A percentile compares a stretch with the other conserved stretches of the same genome.
Evolutionary conservation across 1,140 invertebrate genomes (phyloP).

Genomic region (Papilio xuthus): DNA sequence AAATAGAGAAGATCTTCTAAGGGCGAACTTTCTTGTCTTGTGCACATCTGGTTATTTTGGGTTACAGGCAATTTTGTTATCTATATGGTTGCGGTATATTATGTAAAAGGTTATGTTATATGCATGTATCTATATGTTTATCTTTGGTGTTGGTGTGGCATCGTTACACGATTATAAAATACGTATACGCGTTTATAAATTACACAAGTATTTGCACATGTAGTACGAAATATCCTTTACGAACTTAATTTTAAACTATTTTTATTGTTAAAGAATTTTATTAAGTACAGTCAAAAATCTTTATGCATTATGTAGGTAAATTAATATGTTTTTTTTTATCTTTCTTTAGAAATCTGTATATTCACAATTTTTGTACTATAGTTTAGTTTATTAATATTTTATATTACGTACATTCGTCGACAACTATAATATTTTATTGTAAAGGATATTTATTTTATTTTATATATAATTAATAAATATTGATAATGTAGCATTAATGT

Average conservation of each 20-base stretch:
- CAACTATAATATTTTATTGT: not conserved
- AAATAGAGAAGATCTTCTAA: slow-evolving; percentile 42
- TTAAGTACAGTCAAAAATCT: not conserved
- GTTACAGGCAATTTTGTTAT: slow-evolving; percentile 51
- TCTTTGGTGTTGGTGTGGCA: slow-evolving; percentile 77
- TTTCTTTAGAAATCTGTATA: not conserved
- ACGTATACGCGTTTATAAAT: slow-evolving; percentile 4
- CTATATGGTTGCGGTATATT: slow-evolving; percentile 56
- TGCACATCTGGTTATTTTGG: slow-evolving; percentile 68
- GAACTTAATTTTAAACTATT: not conserved
- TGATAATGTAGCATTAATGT: not conserved
- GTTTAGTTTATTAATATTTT: not conserved
- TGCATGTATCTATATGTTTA: slow-evolving; percentile 44
- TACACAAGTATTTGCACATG: slow-evolving; percentile 34
- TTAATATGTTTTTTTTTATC: not conserved
- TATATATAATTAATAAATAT: not conserved
- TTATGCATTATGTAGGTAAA: not conserved
- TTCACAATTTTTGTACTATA: not conserved
- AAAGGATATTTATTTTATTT: slow-evolving; percentile 36
- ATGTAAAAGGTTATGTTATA: slow-evolving; percentile 41
- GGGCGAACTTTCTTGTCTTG: slow-evolving; percentile 60
- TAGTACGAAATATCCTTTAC: slow-evolving; percentile 37
- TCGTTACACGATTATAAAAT: slow-evolving; percentile 52
- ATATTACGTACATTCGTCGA: not conserved
- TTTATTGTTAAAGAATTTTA: not conserved